phyloP scores from a whole-genome alignment of 2,888 invertebrate species.

The Hypomecis punctinalis region DNA sequence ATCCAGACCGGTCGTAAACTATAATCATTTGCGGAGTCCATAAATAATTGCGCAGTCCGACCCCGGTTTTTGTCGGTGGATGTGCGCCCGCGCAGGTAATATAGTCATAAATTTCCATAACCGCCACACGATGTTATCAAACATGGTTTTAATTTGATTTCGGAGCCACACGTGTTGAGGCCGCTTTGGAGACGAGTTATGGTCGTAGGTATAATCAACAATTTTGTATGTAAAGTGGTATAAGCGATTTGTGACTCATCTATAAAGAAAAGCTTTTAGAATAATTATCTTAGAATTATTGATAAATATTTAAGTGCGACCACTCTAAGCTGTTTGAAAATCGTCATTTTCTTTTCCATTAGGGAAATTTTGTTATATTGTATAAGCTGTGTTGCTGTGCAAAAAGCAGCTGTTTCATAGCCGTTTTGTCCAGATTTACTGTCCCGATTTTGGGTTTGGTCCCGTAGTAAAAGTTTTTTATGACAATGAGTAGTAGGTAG shows the following conservation, averaged over 20 bases:
- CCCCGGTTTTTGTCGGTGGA: slow-evolving; percentile 76
- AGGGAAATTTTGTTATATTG: too few relatives aligned
- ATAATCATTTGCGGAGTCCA: slow-evolving; percentile 82
- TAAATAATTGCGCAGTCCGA: slow-evolving; percentile 81
- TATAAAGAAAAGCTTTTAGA: slow-evolving; percentile 7
- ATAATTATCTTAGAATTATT: background rate
- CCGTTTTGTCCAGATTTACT: too few relatives aligned
- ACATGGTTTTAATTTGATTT: slow-evolving; percentile 85
- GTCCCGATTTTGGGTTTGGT: too few relatives aligned
- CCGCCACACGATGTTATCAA: slow-evolving; percentile 85
- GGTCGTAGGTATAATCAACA: slow-evolving; percentile 66
- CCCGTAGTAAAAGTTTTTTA: too few relatives aligned
- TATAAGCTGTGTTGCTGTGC: too few relatives aligned
- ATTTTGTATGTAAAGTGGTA: slow-evolving; percentile 39
- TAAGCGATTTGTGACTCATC: slow-evolving; percentile 23
- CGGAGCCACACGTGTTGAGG: slow-evolving; percentile 82
- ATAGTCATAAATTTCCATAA: slow-evolving; percentile 86
- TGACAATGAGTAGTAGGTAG: too few relatives aligned
- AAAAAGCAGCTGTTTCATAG: too few relatives aligned
- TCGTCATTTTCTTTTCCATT: too few relatives aligned
- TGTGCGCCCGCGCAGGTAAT: slow-evolving; percentile 82
- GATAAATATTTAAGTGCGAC: background rate
- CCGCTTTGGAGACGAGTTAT: slow-evolving; percentile 74
- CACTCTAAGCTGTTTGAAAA: too few relatives aligned
- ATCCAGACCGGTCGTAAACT: slow-evolving; percentile 78